phyloP scores from a whole-genome alignment of 2,113 vertebrate genomes.

The Lamprotornis superbus region DNA sequence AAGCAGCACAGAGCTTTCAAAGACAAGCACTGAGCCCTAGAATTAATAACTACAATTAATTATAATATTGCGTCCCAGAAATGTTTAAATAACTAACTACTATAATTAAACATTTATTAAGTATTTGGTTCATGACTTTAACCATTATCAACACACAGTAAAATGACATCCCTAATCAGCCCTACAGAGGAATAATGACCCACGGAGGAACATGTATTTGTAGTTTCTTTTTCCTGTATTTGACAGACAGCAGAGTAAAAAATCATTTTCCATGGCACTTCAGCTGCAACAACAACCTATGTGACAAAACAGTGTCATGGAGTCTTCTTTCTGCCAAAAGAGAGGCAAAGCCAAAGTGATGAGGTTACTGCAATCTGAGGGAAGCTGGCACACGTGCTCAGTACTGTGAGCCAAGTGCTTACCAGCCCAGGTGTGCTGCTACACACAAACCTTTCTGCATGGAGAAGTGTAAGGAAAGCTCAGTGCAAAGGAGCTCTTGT shows the following conservation, averaged over 20 bases:
- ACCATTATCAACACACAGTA: neutral
- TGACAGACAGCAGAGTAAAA: neutral
- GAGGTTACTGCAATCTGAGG: neutral
- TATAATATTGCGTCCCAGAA: neutral
- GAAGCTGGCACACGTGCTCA: neutral
- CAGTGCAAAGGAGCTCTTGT: neutral
- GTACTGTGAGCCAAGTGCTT: neutral
- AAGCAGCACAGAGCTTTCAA: neutral
- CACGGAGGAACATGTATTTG: neutral
- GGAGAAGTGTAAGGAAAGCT: neutral
- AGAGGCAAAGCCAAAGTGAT: neutral
- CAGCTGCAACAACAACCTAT: neutral
- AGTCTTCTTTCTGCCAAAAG: neutral
- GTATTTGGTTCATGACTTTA: neutral
- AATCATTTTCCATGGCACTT: neutral
- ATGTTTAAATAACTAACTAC: neutral
- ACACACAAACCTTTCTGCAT: neutral
- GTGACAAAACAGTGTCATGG: neutral
- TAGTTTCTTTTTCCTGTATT: neutral
- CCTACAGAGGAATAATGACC: neutral
- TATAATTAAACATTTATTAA: neutral
- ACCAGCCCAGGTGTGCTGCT: neutral
- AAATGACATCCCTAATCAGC: neutral
- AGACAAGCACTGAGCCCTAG: neutral
- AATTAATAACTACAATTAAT: slow-evolving; percentile 5